phyloP scores from a whole-genome alignment of 2,113 vertebrate species.

The Vimba vimba region DNA sequence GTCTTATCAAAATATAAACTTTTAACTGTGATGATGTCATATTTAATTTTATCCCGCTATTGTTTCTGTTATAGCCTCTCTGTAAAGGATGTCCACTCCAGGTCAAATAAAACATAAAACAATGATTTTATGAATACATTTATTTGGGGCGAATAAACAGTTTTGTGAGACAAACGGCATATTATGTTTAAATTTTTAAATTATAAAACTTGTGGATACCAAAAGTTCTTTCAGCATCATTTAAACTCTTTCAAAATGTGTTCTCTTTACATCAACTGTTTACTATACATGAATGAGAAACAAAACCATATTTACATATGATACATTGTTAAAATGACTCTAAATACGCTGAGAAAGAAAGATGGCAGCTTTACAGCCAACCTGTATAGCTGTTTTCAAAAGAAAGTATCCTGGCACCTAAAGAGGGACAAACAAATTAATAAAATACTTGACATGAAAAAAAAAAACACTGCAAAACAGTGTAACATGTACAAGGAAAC shows the following conservation, averaged over 20 bases:
- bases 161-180: no score
- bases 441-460: constrained; percentile 23
- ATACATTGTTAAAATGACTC: background rate
- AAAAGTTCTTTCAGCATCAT: background rate
- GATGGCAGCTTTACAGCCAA: constrained; percentile 91
- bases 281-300: background rate
- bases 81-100: no score
- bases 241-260: constrained; percentile 1
- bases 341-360: constrained; percentile 88
- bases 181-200: background rate
- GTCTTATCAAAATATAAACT: background rate
- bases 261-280: background rate
- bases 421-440: constrained; percentile 45
- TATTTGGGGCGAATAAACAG: background rate
- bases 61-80: background rate
- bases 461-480: constrained; percentile 23
- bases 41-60: background rate
- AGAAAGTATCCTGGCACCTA: constrained; percentile 88
- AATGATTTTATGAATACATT: background rate
- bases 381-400: constrained; percentile 89
- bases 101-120: background rate
- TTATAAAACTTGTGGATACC: background rate
- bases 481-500: background rate
- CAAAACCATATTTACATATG: constrained; percentile 32
- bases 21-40: background rate